Percentiles rank a stretch among this genome's conserved stretches.
These are phyloP conservation scores for Calypte anna DNA, from an alignment of 2,113 vertebrate genomes.

Conservation along the genomic window DNA sequence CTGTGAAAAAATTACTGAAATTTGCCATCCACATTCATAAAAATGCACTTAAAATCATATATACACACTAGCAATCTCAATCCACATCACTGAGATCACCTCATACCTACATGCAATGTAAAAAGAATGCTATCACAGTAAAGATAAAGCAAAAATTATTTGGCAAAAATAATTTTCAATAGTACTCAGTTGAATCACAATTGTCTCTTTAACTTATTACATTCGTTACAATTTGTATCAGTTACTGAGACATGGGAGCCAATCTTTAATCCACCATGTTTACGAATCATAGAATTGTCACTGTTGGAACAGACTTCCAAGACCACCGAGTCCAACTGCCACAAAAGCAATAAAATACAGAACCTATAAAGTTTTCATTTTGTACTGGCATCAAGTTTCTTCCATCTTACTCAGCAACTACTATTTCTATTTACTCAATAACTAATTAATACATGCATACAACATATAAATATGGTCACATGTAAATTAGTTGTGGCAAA, in stretches of 20 bases:
- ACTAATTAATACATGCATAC: background rate
- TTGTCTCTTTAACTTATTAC: background rate
- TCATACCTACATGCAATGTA: background rate
- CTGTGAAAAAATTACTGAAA: conserved; percentile 9
- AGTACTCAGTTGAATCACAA: background rate
- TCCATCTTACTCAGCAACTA: background rate
- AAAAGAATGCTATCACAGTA: background rate
- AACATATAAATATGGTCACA: background rate
- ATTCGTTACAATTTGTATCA: background rate
- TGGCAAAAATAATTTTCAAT: background rate
- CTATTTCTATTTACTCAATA: background rate
- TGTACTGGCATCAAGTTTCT: background rate
- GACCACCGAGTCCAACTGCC: background rate
- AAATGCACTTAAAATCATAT: background rate
- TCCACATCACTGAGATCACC: background rate
- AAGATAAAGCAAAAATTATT: background rate
- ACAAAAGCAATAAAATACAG: background rate
- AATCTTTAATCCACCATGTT: background rate
- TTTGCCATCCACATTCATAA: background rate
- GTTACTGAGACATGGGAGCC: background rate
- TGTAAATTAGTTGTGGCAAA: background rate
- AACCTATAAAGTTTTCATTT: background rate
- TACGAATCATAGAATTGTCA: background rate
- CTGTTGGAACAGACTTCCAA: too few relatives aligned
- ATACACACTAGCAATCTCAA: background rate